Base-by-base conservation (phyloP, 2,797 vertebrate genomes). In the Poeciliopsis paucimaculata region DNA sequence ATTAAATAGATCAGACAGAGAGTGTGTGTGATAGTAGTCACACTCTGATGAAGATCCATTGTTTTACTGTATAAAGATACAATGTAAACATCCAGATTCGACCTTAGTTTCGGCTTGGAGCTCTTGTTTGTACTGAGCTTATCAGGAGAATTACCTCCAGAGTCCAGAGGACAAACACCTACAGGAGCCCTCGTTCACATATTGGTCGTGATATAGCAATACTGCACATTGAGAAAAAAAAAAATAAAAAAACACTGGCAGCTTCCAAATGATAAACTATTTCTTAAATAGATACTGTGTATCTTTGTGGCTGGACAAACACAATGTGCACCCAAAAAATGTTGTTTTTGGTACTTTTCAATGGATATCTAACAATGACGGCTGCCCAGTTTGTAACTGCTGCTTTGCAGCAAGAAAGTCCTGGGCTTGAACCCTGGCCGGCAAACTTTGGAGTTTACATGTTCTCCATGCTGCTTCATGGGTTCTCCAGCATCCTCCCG, bases 1-100 rank as follows among this genome's bases (percentile, higher is more conserved):
- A 93, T 93, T 93, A 94, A 91, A 89, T 78, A 80, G 89, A 92
- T 88, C 85, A 88, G 85, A 86, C 45, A 85, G 47, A 60, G 57
- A 75, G 68, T 57, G 76, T 12, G 60, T 77, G 71, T 76, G 71
- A 74, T 60, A 76, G 46, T 68, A 78, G 73, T 82, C 60, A 83
- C 45, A 73, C 31, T 75, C 60, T 88, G 77, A 91, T 88, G 80
- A 92, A 86, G 76, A 75, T 82, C 79, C 76, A 89, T 88, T 89
- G 87, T 84, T 83, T 83, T 76, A 43, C 73, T 73, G 75, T 80
- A 70, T 71, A 83, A 82, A 82, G 73, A 46, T 5, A 75, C 74
- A 6, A 68, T 72, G 36, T 31, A 88, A 81, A 84, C 77, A 71
- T 15, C 53, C 73, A 46, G 11, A 31, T 41, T 87, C 75, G 83